These are phyloP conservation scores for Hapalemur alaotrensis DNA, from an alignment of 2,797 vertebrate species.

Conservation along the genomic window DNA sequence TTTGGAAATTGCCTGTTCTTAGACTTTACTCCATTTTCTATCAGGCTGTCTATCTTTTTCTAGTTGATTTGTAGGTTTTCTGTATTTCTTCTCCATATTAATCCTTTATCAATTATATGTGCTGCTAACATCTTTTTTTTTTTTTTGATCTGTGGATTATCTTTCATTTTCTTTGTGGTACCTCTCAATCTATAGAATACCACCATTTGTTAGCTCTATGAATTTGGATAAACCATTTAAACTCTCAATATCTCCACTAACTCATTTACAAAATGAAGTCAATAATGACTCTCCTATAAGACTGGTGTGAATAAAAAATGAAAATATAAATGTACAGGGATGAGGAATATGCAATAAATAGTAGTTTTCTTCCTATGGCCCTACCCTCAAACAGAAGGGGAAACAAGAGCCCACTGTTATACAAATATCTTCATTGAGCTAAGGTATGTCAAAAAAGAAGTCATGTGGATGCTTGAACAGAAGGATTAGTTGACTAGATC, in stretches of 20 bases:
- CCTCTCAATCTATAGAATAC: neutral
- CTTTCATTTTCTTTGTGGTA: slow-evolving; percentile 31
- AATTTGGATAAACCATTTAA: slow-evolving; percentile 29
- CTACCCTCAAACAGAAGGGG: neutral
- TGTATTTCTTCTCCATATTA: neutral
- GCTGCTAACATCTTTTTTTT: slow-evolving; percentile 4
- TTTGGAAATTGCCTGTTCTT: neutral
- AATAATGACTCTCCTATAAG: neutral
- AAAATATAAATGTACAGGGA: neutral
- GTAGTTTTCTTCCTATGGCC: neutral
- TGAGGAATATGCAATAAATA: neutral
- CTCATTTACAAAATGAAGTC: neutral
- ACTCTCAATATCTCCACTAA: neutral
- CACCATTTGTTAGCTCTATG: neutral
- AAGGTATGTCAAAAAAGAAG: neutral
- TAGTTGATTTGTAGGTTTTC: neutral
- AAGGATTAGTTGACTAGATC: slow-evolving; percentile 18
- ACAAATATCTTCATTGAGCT: neutral
- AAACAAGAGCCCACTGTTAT: neutral
- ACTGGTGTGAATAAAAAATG: neutral
- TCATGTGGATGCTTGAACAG: neutral
- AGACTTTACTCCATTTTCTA: neutral
- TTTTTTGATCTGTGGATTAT: neutral
- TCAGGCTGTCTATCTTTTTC: neutral
- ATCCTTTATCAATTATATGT: neutral